A percentile compares a stretch with the other conserved stretches of the same genome.
These are phyloP conservation scores for Dendropsophus ebraccatus DNA, from an alignment of 2,113 vertebrate genomes.

Conservation along the genomic window DNA sequence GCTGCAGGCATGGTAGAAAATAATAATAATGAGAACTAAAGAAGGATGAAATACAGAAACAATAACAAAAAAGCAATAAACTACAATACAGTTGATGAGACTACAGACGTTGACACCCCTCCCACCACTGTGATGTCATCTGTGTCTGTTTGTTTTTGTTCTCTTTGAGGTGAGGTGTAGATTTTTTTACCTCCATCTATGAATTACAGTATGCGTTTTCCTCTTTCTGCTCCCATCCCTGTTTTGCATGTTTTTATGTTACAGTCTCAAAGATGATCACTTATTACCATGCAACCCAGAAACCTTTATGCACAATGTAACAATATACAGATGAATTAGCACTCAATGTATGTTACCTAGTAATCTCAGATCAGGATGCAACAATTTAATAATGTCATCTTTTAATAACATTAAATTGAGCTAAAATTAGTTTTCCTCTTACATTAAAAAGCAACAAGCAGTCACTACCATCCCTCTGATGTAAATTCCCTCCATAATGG, in stretches of 20 bases:
- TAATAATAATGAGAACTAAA: no score
- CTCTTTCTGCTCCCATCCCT: neutral
- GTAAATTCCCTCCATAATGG: neutral
- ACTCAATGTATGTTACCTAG: no score
- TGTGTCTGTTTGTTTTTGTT: neutral
- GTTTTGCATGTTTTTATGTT: neutral
- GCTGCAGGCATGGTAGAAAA: no score
- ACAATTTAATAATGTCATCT: neutral
- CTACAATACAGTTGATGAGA: no score
- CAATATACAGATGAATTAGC: neutral
- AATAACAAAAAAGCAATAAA: no score
- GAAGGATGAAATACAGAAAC: no score
- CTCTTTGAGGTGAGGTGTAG: neutral
- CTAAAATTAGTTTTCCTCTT: neutral
- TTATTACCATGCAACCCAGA: neutral
- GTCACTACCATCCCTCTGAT: neutral
- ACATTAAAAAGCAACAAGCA: neutral
- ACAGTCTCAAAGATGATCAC: neutral
- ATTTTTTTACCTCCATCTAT: neutral
- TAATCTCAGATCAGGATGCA: neutral
- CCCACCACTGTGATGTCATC: no score
- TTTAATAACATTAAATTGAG: neutral
- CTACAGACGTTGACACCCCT: no score
- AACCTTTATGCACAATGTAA: neutral
- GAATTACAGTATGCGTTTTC: neutral